phyloP scores from a whole-genome alignment of 1,140 invertebrate genomes.

The Listronotus bonariensis region DNA sequence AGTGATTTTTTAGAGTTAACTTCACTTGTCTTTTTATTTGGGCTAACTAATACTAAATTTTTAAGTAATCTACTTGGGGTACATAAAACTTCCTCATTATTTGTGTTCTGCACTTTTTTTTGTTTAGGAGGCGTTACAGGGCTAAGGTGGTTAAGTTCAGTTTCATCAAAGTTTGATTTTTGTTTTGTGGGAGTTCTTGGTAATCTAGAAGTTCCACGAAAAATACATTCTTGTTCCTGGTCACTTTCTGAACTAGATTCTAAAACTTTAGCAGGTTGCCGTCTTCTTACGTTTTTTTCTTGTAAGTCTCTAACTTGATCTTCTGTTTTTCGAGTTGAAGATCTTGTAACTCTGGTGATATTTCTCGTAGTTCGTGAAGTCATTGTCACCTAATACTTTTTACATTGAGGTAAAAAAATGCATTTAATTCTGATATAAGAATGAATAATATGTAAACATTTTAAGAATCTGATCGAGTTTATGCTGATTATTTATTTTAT shows the following conservation, averaged over 20 bases:
- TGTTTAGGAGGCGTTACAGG: slow-evolving; percentile 50
- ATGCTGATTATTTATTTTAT: no score
- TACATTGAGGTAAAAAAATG: no score
- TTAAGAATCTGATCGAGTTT: no score
- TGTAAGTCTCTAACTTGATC: background rate
- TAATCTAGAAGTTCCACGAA: background rate
- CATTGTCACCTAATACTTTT: no score
- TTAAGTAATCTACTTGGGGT: slow-evolving; percentile 47
- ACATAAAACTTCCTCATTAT: slow-evolving; percentile 17
- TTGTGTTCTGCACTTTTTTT: slow-evolving; percentile 29
- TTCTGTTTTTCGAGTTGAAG: background rate
- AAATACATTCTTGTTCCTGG: slow-evolving; percentile 2
- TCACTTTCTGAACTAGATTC: slow-evolving; percentile 6
- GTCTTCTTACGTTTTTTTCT: background rate
- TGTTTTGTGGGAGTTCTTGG: slow-evolving; percentile 32
- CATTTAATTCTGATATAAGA: no score
- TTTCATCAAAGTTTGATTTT: slow-evolving; percentile 16
- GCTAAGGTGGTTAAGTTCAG: slow-evolving; percentile 13
- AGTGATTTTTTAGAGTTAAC: background rate
- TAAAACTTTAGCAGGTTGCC: background rate
- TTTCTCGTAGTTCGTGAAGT: no score
- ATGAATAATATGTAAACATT: no score
- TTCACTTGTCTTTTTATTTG: slow-evolving; percentile 25
- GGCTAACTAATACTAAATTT: slow-evolving; percentile 41
- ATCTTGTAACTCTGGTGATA: slow-evolving; percentile 4